Evolutionary conservation across 2,797 vertebrate species (phyloP), one percentile per base, ranked within the genome.

Genomic region (Babyrousa celebensis): DNA sequence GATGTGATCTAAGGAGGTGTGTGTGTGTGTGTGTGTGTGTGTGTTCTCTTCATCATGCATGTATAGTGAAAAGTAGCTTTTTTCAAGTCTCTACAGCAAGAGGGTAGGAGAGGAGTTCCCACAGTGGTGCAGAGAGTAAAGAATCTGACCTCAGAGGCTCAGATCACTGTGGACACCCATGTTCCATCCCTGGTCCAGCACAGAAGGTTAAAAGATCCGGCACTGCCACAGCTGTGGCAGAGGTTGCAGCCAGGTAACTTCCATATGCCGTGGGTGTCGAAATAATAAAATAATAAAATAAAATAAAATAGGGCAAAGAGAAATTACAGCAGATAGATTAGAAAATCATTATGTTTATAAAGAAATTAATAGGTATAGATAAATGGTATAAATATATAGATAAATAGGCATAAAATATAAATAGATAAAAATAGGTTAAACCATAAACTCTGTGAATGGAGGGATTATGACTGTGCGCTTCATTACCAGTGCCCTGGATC

Each of bases 41-140:
- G 18, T 1, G 6, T 11, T 0, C 9, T 7, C 29, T 7, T 25
- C 1, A 12, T 58, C 78, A 58, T 23, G 32, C 27, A 16, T 25
- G 40, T 25, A 70, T 67, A 70, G 12, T 25, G 27, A 84, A 77
- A 94, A 54, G 20, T 10, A 92, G 32, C 6, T 56, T 32, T 75
- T 62, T 43, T 72, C 71, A 70, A 48, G 18, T 70, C 85, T 96
- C 62, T 83, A 75, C 36, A 89, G 36, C 58, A 75, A 67, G 23
- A 85, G 5, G n/a, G 25, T 8, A 85, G 85, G n/a, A 70, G 52
- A 94, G 43, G 43, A 48, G 43, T 48, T 48, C 43, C 43, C 43
- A 48, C 43, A 7, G 43, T 48, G 43, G 43, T 48, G 43, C 43
- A 48, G 43, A 7, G 43, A 48, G 43, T 48, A 7, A 48, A 48